Evolutionary conservation across 2,113 vertebrate genomes (phyloP), one percentile per base, ranked within the genome.

Genomic region (Brachyhypopomus gauderio): DNA sequence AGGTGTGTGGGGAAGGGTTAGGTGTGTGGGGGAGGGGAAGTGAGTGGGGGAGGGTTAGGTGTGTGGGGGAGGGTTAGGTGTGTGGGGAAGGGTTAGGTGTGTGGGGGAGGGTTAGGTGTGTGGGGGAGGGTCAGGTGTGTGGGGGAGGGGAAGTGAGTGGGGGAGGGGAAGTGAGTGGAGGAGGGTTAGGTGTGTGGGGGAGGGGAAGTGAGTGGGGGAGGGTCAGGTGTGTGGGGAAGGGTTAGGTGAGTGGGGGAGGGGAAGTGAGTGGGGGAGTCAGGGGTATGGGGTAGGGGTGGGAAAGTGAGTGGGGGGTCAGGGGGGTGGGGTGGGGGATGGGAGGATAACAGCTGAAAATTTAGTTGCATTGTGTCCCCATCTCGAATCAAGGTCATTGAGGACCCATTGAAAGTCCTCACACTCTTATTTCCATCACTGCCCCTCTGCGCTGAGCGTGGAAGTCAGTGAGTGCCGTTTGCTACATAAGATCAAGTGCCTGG

Each of bases 351-450:
- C 80, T 66, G 62, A 70, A 58, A 81, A 86, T 84, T 85, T 81
- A 81, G 56, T 87, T 25, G 45, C 75, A 77, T 84, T 85, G 56
- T 85, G 67, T 83, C 11, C 56, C 82, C 76, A 41, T 87, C 90
- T 88, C 77, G 77, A 83, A 88, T 88, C 83, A 84, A 84, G 85
- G 83, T 75, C 74, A 62, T 83, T 81, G 56, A 64, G 62, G 25
- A 69, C 83, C 78, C 41, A 72, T 78, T 89, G 69, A 78, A 80
- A 88, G 34, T 45, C 56, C 70, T 72, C 67, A 69, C 76, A 67
- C 38, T 64, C 60, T 60, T 59, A 59, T 81, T 71, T 83, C 81
- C 76, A 83, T 85, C 81, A 78, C 79, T 25, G 58, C 48, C 64
- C 55, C 2, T 25, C 56, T n/a, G 78, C 5, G 75, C 70, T 74